A percentile compares a stretch with the other conserved stretches of the same genome.
Evolutionary conservation across 2,113 vertebrate species (phyloP).

Genomic region (Opisthocomus hoazin): DNA sequence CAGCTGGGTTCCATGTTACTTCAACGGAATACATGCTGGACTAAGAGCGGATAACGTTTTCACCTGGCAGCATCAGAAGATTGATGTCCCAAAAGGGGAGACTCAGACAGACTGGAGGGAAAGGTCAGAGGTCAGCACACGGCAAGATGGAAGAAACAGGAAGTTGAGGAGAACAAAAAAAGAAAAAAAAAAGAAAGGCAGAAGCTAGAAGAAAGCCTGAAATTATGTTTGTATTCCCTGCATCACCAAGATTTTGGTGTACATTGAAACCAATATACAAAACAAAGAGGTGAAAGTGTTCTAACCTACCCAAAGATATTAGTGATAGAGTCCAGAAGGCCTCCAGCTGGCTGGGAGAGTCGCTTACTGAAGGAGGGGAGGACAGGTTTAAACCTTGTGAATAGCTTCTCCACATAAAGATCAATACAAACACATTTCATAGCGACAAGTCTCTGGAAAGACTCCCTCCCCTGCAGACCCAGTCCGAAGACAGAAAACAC

Average conservation of each 20-base stretch:
- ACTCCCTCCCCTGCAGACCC: conserved; percentile 36
- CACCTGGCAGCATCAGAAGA: conserved; percentile 83
- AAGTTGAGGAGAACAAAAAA: conserved; percentile 63
- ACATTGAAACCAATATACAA: conserved; percentile 45
- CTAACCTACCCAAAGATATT: conserved; percentile 96
- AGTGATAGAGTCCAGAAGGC: conserved; percentile 95
- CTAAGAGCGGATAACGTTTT: conserved; percentile 65
- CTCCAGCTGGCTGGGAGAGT: conserved; percentile 82
- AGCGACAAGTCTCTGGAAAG: conserved; percentile 24
- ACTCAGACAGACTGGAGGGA: conserved; percentile 86
- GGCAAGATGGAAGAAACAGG: conserved; percentile 70
- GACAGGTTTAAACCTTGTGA: conserved; percentile 75
- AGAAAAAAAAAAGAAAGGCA: conserved; percentile 55
- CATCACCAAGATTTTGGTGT: conserved; percentile 50
- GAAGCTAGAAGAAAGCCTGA: conserved; percentile 71
- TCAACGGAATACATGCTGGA: conserved; percentile 61
- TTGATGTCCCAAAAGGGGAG: conserved; percentile 84
- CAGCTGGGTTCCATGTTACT: background rate
- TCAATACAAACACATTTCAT: conserved; percentile 61
- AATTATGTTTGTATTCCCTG: conserved; percentile 36
- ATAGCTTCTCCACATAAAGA: conserved; percentile 62
- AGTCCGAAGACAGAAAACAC: conserved; percentile 24
- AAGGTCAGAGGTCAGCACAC: conserved; percentile 77
- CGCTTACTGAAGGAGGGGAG: conserved; percentile 86
- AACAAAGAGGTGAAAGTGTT: conserved; percentile 64